Evolutionary conservation across 2,113 vertebrate species (phyloP).

Genomic region (Gadus macrocephalus): DNA sequence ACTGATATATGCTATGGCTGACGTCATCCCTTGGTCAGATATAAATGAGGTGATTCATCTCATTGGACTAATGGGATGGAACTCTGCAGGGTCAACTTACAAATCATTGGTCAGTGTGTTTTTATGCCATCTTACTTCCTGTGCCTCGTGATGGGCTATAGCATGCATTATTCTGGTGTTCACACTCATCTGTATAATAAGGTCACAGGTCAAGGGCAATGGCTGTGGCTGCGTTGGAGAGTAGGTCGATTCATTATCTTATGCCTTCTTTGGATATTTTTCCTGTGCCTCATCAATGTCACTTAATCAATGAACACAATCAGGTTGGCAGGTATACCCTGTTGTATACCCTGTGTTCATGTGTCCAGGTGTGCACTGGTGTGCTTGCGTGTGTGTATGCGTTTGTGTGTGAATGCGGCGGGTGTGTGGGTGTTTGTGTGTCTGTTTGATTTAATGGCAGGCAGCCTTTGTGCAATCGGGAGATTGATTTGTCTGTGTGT

Average conservation of each 20-base stretch:
- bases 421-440: conserved; percentile 6
- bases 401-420: conserved; percentile 15
- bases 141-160: too few species aligned
- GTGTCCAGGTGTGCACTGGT: neutral
- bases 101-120: too few species aligned
- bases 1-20: too few species aligned
- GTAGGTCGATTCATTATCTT: neutral
- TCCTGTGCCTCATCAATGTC: neutral
- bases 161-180: too few species aligned
- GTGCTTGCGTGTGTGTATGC: neutral
- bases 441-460: neutral
- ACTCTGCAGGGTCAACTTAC: too few species aligned
- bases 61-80: too few species aligned
- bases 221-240: neutral
- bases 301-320: neutral
- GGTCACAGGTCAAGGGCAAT: neutral
- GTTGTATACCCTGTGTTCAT: neutral
- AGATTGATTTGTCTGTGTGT: neutral
- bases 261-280: neutral
- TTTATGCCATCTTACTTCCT: too few species aligned
- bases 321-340: too few species aligned
- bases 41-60: too few species aligned
- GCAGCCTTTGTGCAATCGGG: too few species aligned
- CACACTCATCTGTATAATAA: neutral
- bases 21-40: too few species aligned